Base-by-base conservation (phyloP, 2,113 vertebrate genomes). In the Peromyscus leucopus region DNA sequence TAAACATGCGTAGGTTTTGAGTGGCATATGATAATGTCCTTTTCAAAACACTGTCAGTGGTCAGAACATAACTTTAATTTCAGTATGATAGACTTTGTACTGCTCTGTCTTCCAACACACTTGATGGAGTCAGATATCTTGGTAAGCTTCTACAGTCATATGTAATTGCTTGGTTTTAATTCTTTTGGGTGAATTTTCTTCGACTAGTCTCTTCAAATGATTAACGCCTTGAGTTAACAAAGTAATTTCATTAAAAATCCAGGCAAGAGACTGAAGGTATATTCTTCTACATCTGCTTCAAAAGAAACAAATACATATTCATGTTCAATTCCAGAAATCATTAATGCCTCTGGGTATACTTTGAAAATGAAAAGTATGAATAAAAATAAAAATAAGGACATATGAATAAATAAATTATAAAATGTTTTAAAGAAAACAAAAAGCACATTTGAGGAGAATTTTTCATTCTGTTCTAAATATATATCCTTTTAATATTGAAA, bases 1-100 rank as follows among this genome's bases (percentile, higher is more conserved):
- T 96, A 97, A 97, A 96, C 67, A 94, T 80, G 67, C 26, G 97
- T 97, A 93, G 57, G 71, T 96, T 86, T 95, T 96, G 92, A 96
- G 90, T 94, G 80, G 19, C 85, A 95, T 86, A 55, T 91, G 59
- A 96, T 69, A 90, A 74, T 55, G 76, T 86, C 63, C 26, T 96
- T 31, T 33, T 96, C 55, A 94, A 94, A 93, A 82, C 51, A 69
- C 83, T 97, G 93, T 95, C 97, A 96, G 78, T 93, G 92, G 89
- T 95, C 84, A 97, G 91, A 89, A 93, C 42, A 83, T 76, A 69
- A 78, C 71, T 95, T 91, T 71, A 95, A 95, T 89, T 95, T 95
- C 92, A 67, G 24, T 79, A 21, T 80, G 59, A 96, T 69, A 90
- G 55, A 22, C 72, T 96, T 96, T 93, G 90, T 92, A 86, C 83